A percentile compares a stretch with the other conserved stretches of the same genome.
Evolutionary conservation across 2,797 vertebrate species (phyloP).

Genomic region (Scolopax rusticola): DNA sequence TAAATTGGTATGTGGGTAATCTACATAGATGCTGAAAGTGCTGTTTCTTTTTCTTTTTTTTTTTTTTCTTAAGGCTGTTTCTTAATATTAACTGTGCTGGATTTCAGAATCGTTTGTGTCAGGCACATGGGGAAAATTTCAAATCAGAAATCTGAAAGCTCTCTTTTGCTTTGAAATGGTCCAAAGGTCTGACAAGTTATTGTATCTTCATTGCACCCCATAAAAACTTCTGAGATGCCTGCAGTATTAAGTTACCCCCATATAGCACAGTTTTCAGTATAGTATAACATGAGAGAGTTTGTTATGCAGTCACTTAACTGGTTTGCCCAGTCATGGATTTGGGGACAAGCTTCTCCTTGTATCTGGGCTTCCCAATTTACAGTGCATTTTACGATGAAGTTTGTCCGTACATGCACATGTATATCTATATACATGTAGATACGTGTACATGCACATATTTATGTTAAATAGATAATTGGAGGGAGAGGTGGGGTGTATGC

Average conservation of each 20-base stretch:
- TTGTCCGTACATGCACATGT: accelerated
- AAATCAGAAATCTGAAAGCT: neutral
- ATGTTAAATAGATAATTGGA: neutral
- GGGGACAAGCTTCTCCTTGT: neutral
- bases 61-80: neutral
- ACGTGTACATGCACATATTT: too few relatives aligned
- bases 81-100: neutral
- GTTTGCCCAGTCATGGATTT: neutral
- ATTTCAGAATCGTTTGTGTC: neutral
- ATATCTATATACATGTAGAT: neutral
- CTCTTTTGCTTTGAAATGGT: neutral
- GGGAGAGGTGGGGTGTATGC: neutral
- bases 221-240: neutral
- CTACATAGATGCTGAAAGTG: neutral
- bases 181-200: neutral
- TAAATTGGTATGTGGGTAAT: neutral
- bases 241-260: neutral
- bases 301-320: neutral
- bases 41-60: neutral
- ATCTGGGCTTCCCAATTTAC: neutral
- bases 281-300: neutral
- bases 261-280: neutral
- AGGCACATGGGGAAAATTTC: neutral
- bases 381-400: neutral
- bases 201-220: neutral